These are phyloP conservation scores for Zaprionus capensis DNA, from an alignment of 1,140 invertebrate species.

Conservation along the genomic window DNA sequence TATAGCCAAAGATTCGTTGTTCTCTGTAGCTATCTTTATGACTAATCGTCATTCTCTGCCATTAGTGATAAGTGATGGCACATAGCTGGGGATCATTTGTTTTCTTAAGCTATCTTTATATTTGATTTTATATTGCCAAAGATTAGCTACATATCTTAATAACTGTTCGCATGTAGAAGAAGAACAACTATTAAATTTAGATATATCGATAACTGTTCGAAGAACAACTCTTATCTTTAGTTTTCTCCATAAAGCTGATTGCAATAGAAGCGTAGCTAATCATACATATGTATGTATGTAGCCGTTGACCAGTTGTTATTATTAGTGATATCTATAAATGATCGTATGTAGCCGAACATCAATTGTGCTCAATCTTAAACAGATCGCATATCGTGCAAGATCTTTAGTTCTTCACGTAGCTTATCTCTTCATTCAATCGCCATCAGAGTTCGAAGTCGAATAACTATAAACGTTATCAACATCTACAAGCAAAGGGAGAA, in stretches of 20 bases:
- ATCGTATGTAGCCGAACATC: background rate
- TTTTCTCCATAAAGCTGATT: background rate
- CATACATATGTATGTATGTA: background rate
- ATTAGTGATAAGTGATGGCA: background rate
- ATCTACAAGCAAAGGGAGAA: background rate
- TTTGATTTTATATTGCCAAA: background rate
- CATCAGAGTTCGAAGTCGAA: background rate
- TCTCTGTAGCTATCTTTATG: background rate
- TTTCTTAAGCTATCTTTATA: background rate
- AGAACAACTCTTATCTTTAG: too few species aligned
- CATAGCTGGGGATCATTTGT: background rate
- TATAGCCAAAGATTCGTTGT: background rate
- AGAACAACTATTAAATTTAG: background rate
- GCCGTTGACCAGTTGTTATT: background rate
- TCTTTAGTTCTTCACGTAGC: background rate
- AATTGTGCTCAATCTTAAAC: conserved; percentile 1
- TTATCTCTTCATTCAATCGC: background rate
- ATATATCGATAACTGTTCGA: background rate
- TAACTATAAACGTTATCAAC: background rate
- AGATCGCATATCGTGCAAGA: background rate
- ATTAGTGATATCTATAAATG: background rate
- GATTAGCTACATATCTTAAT: background rate
- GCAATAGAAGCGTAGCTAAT: background rate
- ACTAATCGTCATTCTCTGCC: background rate
- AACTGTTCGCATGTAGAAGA: background rate